Conservation (phyloP, 2,113 vertebrate genomes). For the Saccopteryx bilineata region DNA sequence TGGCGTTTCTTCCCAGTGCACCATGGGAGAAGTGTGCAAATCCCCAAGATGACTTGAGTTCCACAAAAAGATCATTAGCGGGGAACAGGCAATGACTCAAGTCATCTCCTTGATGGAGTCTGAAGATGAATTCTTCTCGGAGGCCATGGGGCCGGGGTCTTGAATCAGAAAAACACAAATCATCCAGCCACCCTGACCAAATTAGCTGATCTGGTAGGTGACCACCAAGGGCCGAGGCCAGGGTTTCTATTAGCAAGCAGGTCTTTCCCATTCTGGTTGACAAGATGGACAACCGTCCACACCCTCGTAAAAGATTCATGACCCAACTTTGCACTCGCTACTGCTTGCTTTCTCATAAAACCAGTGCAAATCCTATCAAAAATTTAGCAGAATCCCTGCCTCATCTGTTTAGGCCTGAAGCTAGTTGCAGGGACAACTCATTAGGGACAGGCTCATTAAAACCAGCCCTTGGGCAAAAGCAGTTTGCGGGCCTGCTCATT, state of each 20-base stretch:
- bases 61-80: neutral
- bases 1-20: neutral
- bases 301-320: conserved; percentile 92
- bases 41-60: accelerated
- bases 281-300: conserved; percentile 88
- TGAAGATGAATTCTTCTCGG: conserved; percentile 62
- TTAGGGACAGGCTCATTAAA: conserved; percentile 95
- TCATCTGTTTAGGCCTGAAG: conserved; percentile 95
- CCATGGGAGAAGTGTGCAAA: neutral
- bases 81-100: neutral
- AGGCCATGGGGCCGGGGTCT: neutral
- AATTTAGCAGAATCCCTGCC: conserved; percentile 95
- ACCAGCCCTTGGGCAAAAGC: conserved; percentile 93
- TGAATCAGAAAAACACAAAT: conserved; percentile 57
- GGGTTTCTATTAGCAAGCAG: conserved; percentile 86
- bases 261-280: conserved; percentile 85
- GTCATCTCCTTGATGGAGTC: neutral
- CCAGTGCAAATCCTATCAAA: conserved; percentile 94
- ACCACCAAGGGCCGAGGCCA: conserved; percentile 73
- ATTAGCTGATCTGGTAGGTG: conserved; percentile 70
- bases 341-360: conserved; percentile 91
- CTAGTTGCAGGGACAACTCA: conserved; percentile 95
- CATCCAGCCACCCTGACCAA: conserved; percentile 38
- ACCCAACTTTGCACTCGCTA: conserved; percentile 89
- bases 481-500: conserved; percentile 90